Conservation (phyloP, 2,113 vertebrate genomes). For the Lepus europaeus region DNA sequence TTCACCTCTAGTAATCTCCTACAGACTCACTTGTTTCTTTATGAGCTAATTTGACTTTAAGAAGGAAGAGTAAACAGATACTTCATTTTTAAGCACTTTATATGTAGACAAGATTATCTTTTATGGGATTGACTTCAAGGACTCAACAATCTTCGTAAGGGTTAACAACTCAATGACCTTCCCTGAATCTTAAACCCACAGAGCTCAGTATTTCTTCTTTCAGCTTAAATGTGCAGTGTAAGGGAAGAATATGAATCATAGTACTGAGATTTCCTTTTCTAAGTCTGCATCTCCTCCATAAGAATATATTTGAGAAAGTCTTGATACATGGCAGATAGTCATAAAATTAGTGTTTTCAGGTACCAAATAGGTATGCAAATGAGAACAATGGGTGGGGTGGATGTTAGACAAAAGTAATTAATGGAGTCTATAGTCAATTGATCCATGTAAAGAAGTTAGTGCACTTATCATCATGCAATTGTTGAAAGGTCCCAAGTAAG, state of each 20-base stretch:
- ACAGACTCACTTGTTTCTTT: not conserved
- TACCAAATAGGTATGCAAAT: not conserved
- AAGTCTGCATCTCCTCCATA: not conserved
- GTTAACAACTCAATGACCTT: not conserved
- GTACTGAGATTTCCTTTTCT: not conserved
- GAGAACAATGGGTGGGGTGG: not conserved
- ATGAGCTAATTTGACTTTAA: not conserved
- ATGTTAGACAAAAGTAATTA: not conserved
- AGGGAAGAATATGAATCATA: not conserved
- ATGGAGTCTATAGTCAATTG: too few species aligned
- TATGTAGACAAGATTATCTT: not conserved
- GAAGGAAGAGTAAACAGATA: not conserved
- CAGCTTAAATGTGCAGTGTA: not conserved
- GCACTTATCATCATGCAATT: not conserved
- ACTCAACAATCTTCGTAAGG: not conserved
- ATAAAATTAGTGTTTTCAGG: not conserved
- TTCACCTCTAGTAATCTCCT: not conserved
- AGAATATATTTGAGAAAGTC: not conserved
- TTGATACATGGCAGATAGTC: not conserved
- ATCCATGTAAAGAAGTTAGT: not conserved
- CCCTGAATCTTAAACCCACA: not conserved
- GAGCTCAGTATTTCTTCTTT: not conserved
- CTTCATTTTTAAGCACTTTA: constrained; percentile 5
- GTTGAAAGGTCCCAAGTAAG: not conserved
- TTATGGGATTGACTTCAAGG: not conserved